These are phyloP conservation scores for Chamaea fasciata DNA, from an alignment of 2,113 vertebrate genomes.

Conservation along the genomic window DNA sequence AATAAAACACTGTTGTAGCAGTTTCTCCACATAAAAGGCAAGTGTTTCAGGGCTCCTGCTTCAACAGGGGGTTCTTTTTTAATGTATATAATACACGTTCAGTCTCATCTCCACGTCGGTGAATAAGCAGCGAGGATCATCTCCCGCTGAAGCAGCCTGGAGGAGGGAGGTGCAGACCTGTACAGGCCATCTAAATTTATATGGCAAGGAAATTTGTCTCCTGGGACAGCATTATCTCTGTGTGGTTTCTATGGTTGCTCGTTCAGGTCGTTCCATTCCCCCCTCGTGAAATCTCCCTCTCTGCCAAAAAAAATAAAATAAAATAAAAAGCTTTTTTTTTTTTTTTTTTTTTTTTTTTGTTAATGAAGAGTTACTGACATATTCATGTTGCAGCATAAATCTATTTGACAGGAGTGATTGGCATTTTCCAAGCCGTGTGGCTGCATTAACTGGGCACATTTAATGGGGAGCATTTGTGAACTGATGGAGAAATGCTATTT, in stretches of 20 bases:
- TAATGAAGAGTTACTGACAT: neutral
- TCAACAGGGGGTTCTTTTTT: neutral
- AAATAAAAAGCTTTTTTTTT: neutral
- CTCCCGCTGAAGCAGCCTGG: neutral
- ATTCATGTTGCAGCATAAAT: neutral
- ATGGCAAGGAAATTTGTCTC: neutral
- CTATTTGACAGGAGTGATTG: neutral
- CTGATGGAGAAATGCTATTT: neutral
- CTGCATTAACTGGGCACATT: neutral
- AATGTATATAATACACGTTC: neutral
- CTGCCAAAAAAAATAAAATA: neutral
- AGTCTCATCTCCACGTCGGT: neutral
- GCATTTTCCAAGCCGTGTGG: neutral
- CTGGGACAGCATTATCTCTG: neutral
- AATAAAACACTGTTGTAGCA: constrained; percentile 48
- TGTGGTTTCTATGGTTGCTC: neutral
- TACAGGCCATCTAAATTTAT: neutral
- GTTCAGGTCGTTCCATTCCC: neutral
- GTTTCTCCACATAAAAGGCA: neutral
- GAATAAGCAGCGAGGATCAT: neutral
- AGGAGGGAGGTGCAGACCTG: neutral
- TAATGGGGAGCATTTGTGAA: neutral
- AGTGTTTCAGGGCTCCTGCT: constrained; percentile 10
- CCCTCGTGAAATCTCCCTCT: neutral
- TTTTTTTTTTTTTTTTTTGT: neutral